Percentiles rank a stretch among this genome's conserved stretches.
Conservation (phyloP, 2,113 vertebrate species). For the Onychostruthus taczanowskii region DNA sequence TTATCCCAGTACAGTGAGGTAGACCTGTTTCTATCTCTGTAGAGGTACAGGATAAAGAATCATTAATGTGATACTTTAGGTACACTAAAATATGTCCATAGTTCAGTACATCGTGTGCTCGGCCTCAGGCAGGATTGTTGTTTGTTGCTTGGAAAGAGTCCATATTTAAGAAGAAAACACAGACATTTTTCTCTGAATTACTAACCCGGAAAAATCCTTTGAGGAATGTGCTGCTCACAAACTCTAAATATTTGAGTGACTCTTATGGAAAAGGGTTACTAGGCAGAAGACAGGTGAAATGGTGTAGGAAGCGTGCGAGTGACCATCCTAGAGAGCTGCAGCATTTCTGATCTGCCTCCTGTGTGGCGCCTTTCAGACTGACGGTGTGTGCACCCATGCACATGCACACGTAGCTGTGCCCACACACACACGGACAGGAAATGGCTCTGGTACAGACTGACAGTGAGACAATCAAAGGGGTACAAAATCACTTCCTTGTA, state of each 20-base stretch:
- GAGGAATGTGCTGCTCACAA: neutral
- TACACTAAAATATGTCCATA: neutral
- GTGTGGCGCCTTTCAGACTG: neutral
- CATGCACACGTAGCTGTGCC: fast-evolving
- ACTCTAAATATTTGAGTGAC: neutral
- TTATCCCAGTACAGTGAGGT: neutral
- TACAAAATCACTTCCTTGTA: neutral
- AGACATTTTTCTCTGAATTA: neutral
- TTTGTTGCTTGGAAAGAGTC: neutral
- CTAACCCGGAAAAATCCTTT: neutral
- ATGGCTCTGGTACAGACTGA: neutral
- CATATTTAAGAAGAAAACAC: neutral
- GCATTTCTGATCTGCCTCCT: neutral
- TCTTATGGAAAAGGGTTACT: neutral
- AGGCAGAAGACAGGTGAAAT: neutral
- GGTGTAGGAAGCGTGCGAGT: neutral
- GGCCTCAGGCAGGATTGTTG: neutral
- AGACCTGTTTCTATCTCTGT: neutral
- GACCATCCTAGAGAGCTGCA: neutral
- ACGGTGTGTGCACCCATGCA: fast-evolving
- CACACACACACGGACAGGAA: neutral
- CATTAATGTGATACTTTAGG: neutral
- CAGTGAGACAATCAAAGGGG: fast-evolving
- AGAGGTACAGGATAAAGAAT: neutral
- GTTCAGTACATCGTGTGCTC: neutral